Percentiles rank a stretch among this genome's conserved stretches.
phyloP scores from a whole-genome alignment of 2,888 invertebrate species.

The Apodemia duryi region DNA sequence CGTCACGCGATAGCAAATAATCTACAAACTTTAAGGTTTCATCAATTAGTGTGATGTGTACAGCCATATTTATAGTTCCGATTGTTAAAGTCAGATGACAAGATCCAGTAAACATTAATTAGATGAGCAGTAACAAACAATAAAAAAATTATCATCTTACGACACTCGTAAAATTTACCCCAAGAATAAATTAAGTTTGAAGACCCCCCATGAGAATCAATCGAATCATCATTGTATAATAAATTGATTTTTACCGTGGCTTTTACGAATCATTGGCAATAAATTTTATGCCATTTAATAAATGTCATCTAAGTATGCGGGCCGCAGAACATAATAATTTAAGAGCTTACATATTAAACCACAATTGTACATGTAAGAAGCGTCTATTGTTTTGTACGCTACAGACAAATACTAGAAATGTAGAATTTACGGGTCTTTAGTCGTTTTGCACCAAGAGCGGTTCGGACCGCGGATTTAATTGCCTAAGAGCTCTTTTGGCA shows the following conservation, averaged over 20 bases:
- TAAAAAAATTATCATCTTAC: conserved; percentile 8
- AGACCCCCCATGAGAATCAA: conserved; percentile 26
- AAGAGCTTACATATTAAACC: conserved; percentile 27
- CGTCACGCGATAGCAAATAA: no score
- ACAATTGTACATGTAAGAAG: conserved; percentile 18
- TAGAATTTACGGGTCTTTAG: background rate
- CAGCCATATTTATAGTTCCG: background rate
- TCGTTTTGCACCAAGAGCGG: background rate
- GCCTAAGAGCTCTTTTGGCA: no score
- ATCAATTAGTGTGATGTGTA: no score
- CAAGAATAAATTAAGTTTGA: conserved; percentile 10
- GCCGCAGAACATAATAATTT: conserved; percentile 30
- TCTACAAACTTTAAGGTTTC: no score
- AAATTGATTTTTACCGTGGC: conserved; percentile 16
- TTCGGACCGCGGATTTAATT: no score
- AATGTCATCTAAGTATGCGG: conserved; percentile 36
- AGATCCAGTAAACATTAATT: background rate
- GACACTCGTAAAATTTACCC: conserved; percentile 1
- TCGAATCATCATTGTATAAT: conserved; percentile 30
- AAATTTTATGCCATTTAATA: conserved; percentile 40
- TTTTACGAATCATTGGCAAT: conserved; percentile 29
- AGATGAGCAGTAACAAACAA: background rate
- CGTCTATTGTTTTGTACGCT: conserved; percentile 8
- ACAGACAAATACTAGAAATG: background rate
- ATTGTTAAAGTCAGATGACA: background rate